These are phyloP conservation scores for Budorcas taxicolor DNA, from an alignment of 2,113 vertebrate species.

Conservation along the genomic window DNA sequence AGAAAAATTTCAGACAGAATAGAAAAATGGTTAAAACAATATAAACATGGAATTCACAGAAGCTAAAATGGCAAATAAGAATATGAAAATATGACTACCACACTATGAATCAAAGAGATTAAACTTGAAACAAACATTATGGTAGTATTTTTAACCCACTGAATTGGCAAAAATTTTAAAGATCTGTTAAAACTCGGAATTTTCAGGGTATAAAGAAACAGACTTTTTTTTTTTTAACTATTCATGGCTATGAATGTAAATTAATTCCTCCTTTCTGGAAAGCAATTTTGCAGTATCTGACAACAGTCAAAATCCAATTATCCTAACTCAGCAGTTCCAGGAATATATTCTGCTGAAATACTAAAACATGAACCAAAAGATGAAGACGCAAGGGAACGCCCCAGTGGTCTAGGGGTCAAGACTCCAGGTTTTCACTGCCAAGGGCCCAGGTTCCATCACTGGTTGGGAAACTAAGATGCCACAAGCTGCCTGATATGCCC, in stretches of 20 bases:
- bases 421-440: background rate
- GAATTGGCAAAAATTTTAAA: background rate
- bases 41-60: background rate
- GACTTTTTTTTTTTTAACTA: background rate
- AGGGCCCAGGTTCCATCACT: background rate
- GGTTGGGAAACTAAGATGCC: background rate
- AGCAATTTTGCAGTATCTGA: background rate
- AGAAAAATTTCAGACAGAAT: background rate
- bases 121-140: background rate
- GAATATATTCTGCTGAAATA: background rate
- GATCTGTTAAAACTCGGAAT: background rate
- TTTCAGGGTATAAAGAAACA: background rate
- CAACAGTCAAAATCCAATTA: background rate
- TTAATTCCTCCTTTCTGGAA: background rate
- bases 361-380: background rate
- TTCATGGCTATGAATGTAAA: background rate
- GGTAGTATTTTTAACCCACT: background rate
- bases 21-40: background rate
- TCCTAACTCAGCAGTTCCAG: background rate
- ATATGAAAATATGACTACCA: background rate
- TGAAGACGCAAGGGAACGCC: background rate
- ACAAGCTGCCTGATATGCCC: background rate
- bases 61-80: background rate
- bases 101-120: background rate
- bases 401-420: background rate